Evolutionary conservation across 2,797 vertebrate genomes (phyloP).

Genomic region (Myotis planiceps): DNA sequence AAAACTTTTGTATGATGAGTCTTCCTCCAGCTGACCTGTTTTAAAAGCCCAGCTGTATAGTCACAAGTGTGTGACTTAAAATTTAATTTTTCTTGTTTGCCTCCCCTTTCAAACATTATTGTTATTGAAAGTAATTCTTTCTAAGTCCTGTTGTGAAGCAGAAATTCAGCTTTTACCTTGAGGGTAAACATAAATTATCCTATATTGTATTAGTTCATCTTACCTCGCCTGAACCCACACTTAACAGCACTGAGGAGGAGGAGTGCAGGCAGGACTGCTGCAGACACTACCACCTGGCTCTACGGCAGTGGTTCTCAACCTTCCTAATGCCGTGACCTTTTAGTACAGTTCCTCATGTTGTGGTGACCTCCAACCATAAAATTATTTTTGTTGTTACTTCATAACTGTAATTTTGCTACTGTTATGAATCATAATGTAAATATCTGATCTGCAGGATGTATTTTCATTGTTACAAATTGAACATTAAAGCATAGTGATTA

Average conservation of each 20-base stretch:
- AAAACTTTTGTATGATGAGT: background rate
- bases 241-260: background rate
- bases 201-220: background rate
- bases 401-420: no score
- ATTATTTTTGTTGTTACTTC: no score
- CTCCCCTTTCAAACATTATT: background rate
- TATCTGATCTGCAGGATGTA: no score
- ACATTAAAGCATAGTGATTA: no score
- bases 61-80: conserved; percentile 1
- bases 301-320: background rate
- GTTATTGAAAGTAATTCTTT: conserved; percentile 37
- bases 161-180: background rate
- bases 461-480: no score
- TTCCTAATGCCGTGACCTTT: no score
- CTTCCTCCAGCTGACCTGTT: background rate
- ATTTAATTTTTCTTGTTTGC: background rate
- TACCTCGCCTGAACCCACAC: background rate
- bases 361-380: no score
- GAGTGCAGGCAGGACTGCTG: no score
- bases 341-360: no score
- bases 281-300: background rate
- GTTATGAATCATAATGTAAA: no score
- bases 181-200: background rate
- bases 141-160: conserved; percentile 15
- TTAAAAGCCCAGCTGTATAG: conserved; percentile 35